Evolutionary conservation across 2,113 vertebrate species (phyloP).

Genomic region (Syngnathus scovelli): DNA sequence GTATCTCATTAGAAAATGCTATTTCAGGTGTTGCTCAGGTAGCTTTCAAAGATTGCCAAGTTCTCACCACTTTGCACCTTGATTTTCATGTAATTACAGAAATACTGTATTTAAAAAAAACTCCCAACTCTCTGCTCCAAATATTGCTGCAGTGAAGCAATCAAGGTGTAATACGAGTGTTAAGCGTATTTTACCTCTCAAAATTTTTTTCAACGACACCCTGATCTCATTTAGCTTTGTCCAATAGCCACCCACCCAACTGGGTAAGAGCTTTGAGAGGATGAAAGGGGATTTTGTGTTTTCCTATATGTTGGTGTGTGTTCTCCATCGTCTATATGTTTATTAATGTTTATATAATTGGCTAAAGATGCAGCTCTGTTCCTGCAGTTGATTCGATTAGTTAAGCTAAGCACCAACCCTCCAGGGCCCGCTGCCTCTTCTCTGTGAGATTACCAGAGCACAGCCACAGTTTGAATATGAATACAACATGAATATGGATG

Average conservation of each 20-base stretch:
- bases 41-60: slow-evolving; percentile 10
- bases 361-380: slow-evolving; percentile 45
- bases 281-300: not conserved
- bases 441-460: slow-evolving; percentile 59
- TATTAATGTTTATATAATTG: slow-evolving; percentile 55
- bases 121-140: not conserved
- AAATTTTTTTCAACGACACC: slow-evolving; percentile 33
- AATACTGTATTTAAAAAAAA: not conserved
- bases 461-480: slow-evolving; percentile 56
- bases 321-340: slow-evolving; percentile 21
- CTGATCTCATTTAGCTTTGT: slow-evolving; percentile 30
- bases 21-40: not conserved
- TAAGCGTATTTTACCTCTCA: slow-evolving; percentile 15
- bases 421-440: slow-evolving; percentile 47
- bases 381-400: slow-evolving; percentile 60
- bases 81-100: not conserved
- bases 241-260: slow-evolving; percentile 17
- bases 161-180: slow-evolving; percentile 12
- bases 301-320: slow-evolving; percentile 13
- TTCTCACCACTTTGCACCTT: slow-evolving; percentile 1
- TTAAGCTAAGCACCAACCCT: slow-evolving; percentile 64
- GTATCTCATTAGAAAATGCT: slow-evolving; percentile 1
- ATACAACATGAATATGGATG: slow-evolving; percentile 61
- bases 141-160: slow-evolving; percentile 8
- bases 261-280: slow-evolving; percentile 47